phyloP scores from a whole-genome alignment of 64 coral and sea anemone species.

The Montipora cactus region DNA sequence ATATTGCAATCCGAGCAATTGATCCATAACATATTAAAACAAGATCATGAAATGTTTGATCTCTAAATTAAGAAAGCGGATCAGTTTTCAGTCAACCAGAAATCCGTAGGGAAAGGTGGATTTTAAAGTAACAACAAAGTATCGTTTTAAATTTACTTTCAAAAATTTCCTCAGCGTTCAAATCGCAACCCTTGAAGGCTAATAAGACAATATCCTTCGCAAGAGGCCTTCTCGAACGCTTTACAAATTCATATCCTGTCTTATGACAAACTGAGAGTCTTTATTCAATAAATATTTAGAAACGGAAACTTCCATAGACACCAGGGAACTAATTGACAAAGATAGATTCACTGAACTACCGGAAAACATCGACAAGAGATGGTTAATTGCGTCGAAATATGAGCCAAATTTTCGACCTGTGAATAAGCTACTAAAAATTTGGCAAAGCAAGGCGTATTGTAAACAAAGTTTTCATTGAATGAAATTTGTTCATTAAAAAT shows the following conservation, averaged over 20 bases:
- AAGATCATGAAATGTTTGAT: slow-evolving; percentile 20
- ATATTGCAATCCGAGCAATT: slow-evolving; percentile 32
- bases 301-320: slow-evolving; percentile 71
- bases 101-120: neutral
- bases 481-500: slow-evolving; percentile 69
- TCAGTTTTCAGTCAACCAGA: neutral
- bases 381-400: slow-evolving; percentile 50
- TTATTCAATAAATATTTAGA: slow-evolving; percentile 79
- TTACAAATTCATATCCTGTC: slow-evolving; percentile 65
- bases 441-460: neutral
- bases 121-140: slow-evolving; percentile 37
- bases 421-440: slow-evolving; percentile 35
- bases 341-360: slow-evolving; percentile 55
- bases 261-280: slow-evolving; percentile 59
- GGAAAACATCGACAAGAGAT: slow-evolving; percentile 57
- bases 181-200: neutral
- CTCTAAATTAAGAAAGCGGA: slow-evolving; percentile 37
- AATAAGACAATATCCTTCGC: neutral
- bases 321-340: slow-evolving; percentile 79
- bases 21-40: slow-evolving; percentile 15
- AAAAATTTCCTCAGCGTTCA: slow-evolving; percentile 13
- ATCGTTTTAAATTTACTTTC: slow-evolving; percentile 43
- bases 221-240: slow-evolving; percentile 43
- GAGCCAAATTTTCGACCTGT: neutral
- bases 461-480: slow-evolving; percentile 39